A percentile compares a stretch with the other conserved stretches of the same genome.
Evolutionary conservation across 2,888 invertebrate species (phyloP).

Genomic region (Leptopilina syphax): DNA sequence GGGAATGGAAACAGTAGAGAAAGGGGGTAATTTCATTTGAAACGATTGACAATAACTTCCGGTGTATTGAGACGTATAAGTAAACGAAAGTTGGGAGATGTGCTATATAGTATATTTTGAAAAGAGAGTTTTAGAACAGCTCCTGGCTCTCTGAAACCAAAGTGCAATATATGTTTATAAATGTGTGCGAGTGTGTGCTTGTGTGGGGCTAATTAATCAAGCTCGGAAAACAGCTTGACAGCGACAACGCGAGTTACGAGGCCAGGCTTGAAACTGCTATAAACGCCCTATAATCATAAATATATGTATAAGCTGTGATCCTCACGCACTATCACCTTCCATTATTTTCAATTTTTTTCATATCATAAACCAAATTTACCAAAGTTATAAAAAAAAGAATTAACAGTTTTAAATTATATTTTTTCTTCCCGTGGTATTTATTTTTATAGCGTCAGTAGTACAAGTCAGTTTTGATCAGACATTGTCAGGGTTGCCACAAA

Average conservation of each 20-base stretch:
- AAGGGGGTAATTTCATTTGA: slow-evolving; percentile 48
- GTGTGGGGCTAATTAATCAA: slow-evolving; percentile 63
- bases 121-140: slow-evolving; percentile 25
- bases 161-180: slow-evolving; percentile 44
- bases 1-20: background rate
- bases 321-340: slow-evolving; percentile 6
- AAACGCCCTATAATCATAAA: slow-evolving; percentile 64
- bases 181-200: background rate
- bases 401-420: too few relatives aligned
- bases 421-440: too few relatives aligned
- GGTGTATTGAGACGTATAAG: slow-evolving; percentile 46
- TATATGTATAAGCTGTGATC: slow-evolving; percentile 48
- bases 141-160: slow-evolving; percentile 42
- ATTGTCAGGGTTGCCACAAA: too few relatives aligned
- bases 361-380: background rate
- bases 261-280: slow-evolving; percentile 58
- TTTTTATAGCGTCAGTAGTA: too few relatives aligned
- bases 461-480: too few relatives aligned
- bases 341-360: slow-evolving; percentile 9
- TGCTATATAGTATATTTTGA: background rate
- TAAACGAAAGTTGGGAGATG: slow-evolving; percentile 33
- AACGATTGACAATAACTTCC: slow-evolving; percentile 53
- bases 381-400: too few relatives aligned
- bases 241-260: slow-evolving; percentile 57
- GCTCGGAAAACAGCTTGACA: slow-evolving; percentile 64